Conservation (phyloP, 2,797 vertebrate genomes). For the Lacerta agilis region DNA sequence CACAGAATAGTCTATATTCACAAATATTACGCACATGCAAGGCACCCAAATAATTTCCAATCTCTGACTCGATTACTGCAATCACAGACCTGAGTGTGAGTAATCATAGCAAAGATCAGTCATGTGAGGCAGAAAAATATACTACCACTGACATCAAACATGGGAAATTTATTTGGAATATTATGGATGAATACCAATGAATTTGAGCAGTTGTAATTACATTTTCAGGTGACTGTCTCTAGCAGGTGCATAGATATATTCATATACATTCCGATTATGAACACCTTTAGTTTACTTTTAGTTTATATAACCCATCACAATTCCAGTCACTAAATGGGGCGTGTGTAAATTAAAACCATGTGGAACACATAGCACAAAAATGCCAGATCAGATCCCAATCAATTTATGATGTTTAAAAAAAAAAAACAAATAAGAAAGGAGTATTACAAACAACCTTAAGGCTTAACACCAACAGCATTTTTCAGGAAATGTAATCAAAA, state of each 20-base stretch:
- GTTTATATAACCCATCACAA: not conserved
- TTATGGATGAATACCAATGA: not conserved
- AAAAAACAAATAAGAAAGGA: not conserved
- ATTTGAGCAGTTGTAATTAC: not conserved
- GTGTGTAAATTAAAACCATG: not conserved
- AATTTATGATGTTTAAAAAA: not conserved
- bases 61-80: not conserved
- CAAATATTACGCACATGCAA: not conserved
- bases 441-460: not conserved
- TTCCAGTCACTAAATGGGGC: not conserved
- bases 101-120: not conserved
- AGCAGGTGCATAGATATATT: not conserved
- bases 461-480: not conserved
- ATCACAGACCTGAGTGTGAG: not conserved
- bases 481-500: not conserved
- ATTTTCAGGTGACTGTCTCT: not conserved
- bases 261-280: not conserved
- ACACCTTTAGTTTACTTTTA: not conserved
- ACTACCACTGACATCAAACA: not conserved
- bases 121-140: not conserved
- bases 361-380: not conserved
- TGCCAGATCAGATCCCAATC: not conserved
- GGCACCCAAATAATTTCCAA: not conserved
- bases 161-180: not conserved
- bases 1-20: not conserved